Evolutionary conservation across 1,140 invertebrate species (phyloP).

Genomic region (Drosophila tani): DNA sequence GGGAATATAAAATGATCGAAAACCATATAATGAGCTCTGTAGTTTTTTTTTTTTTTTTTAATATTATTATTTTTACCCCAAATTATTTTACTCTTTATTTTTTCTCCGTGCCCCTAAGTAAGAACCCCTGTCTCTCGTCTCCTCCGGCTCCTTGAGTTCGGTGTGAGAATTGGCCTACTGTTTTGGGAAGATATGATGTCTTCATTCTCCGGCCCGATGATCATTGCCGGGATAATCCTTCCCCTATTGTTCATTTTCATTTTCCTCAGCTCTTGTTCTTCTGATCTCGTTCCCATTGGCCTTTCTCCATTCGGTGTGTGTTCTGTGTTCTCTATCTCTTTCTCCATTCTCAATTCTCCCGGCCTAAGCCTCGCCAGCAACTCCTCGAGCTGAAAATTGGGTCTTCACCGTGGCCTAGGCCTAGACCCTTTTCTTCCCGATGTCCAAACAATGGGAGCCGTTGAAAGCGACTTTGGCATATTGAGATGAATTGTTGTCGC

Average conservation of each 20-base stretch:
- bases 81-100: not conserved
- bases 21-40: no score
- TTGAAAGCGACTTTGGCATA: constrained; percentile 82
- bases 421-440: constrained; percentile 53
- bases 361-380: constrained; percentile 36
- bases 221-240: constrained; percentile 83
- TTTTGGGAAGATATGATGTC: constrained; percentile 59
- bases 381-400: constrained; percentile 53
- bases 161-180: constrained; percentile 72
- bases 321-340: not conserved
- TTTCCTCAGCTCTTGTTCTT: constrained; percentile 8
- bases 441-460: constrained; percentile 77
- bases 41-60: no score
- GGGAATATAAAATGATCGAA: no score
- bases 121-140: not conserved
- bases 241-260: constrained; percentile 49
- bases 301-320: constrained; percentile 7
- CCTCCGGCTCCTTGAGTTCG: constrained; percentile 12
- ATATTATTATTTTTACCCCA: no score
- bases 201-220: constrained; percentile 75
- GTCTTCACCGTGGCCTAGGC: constrained; percentile 21
- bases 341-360: constrained; percentile 4
- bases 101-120: constrained; percentile 7
- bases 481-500: constrained; percentile 77
- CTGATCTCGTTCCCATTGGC: constrained; percentile 7